phyloP scores from a whole-genome alignment of 2,797 vertebrate genomes.

The Sebastes iracundus region DNA sequence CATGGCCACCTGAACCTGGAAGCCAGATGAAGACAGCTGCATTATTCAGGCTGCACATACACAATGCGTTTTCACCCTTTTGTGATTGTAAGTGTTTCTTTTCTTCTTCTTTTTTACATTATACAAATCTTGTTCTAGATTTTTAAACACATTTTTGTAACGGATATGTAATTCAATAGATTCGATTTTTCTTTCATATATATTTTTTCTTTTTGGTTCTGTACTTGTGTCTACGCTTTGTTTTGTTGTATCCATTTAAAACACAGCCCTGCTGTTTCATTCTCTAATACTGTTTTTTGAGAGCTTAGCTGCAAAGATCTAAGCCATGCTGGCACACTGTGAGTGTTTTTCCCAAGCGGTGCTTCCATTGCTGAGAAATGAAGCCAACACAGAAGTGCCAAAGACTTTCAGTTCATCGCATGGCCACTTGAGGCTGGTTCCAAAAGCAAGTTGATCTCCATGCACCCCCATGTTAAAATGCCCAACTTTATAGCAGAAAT shows the following conservation, averaged over 20 bases:
- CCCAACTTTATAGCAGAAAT: too few relatives aligned
- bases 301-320: not conserved
- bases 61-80: not conserved
- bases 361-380: too few relatives aligned
- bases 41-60: not conserved
- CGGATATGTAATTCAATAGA: not conserved
- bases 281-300: not conserved
- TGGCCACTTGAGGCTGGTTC: too few relatives aligned
- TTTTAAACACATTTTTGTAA: not conserved
- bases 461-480: too few relatives aligned
- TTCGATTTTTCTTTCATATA: not conserved
- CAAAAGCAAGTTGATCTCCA: too few relatives aligned
- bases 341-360: not conserved
- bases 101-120: not conserved
- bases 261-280: not conserved
- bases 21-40: not conserved
- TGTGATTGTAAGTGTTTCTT: not conserved
- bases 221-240: not conserved
- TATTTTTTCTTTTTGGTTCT: not conserved
- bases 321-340: not conserved
- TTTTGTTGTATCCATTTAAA: not conserved
- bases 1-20: conserved; percentile 40
- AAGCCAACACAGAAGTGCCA: too few relatives aligned
- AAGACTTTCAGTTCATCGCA: too few relatives aligned
- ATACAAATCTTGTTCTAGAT: not conserved